Conservation (phyloP, 1,140 invertebrate species). For the Papilio polytes region DNA sequence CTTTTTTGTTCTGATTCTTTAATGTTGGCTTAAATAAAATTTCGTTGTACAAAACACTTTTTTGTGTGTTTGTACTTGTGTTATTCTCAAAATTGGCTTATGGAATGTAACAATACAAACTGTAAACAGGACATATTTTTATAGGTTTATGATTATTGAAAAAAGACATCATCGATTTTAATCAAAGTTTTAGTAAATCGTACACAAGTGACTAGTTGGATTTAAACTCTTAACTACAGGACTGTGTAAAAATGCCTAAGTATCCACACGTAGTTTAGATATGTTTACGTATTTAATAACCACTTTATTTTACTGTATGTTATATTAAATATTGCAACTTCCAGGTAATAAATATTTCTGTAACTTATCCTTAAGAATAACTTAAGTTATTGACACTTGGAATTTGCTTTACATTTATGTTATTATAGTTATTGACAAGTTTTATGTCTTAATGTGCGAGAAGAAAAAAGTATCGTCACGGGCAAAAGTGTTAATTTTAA, state of each 20-base stretch:
- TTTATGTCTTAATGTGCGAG: not conserved
- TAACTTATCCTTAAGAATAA: conserved; percentile 9
- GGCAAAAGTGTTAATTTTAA: not conserved
- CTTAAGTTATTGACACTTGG: not conserved
- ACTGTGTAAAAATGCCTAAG: not conserved
- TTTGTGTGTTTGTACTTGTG: not conserved
- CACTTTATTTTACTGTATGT: not conserved
- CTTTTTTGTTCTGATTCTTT: not conserved
- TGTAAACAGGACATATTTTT: not conserved
- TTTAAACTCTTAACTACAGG: too few relatives aligned
- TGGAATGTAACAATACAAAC: not conserved
- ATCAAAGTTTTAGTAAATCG: too few relatives aligned
- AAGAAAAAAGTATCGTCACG: not conserved
- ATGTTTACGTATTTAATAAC: not conserved
- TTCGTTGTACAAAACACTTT: not conserved
- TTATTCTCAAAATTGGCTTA: not conserved
- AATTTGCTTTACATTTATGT: not conserved
- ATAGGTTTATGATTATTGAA: not conserved
- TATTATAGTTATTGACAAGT: not conserved
- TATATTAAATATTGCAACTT: not conserved
- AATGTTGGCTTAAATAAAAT: not conserved
- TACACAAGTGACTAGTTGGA: not conserved
- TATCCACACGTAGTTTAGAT: not conserved
- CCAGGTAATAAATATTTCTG: conserved; percentile 5
- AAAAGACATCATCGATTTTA: too few relatives aligned